Percentiles rank a stretch among this genome's conserved stretches.
These are phyloP conservation scores for Lucilia sericata DNA, from an alignment of 1,140 invertebrate genomes.

Conservation along the genomic window DNA sequence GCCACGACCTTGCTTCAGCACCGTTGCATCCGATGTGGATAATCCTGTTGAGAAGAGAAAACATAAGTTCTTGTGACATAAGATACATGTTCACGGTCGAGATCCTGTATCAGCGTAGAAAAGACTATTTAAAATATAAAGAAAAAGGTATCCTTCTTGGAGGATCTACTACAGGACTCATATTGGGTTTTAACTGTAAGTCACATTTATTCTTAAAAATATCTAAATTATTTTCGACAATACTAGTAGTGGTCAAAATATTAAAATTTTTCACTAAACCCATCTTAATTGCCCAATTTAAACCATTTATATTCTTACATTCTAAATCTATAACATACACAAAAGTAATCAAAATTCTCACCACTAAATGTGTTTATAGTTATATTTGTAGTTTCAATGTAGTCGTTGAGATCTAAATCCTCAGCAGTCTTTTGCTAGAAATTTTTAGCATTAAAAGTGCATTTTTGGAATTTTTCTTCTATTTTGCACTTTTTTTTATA, in stretches of 20 bases:
- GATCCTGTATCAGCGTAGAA: too few relatives aligned
- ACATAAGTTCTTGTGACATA: too few relatives aligned
- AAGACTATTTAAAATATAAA: too few relatives aligned
- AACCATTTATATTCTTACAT: slow-evolving; percentile 35
- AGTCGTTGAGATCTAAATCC: neutral
- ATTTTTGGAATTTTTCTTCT: too few relatives aligned
- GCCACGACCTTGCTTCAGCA: too few relatives aligned
- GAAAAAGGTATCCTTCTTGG: too few relatives aligned
- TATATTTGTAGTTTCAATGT: slow-evolving; percentile 45
- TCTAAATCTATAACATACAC: slow-evolving; percentile 40
- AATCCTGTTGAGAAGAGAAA: too few relatives aligned
- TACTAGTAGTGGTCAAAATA: neutral
- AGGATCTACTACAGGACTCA: slow-evolving; percentile 53
- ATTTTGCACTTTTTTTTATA: too few relatives aligned
- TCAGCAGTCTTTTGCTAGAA: too few relatives aligned
- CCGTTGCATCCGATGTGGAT: too few relatives aligned
- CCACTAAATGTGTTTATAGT: slow-evolving; percentile 46
- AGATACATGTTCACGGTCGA: too few relatives aligned
- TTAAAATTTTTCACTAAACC: slow-evolving; percentile 35
- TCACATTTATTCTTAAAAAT: slow-evolving; percentile 47
- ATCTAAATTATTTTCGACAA: slow-evolving; percentile 32
- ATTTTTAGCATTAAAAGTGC: too few relatives aligned
- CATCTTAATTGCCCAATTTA: neutral
- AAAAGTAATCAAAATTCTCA: slow-evolving; percentile 45
- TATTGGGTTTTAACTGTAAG: slow-evolving; percentile 47